phyloP scores from a whole-genome alignment of 2,888 invertebrate genomes.

The Callimorpha dominula region DNA sequence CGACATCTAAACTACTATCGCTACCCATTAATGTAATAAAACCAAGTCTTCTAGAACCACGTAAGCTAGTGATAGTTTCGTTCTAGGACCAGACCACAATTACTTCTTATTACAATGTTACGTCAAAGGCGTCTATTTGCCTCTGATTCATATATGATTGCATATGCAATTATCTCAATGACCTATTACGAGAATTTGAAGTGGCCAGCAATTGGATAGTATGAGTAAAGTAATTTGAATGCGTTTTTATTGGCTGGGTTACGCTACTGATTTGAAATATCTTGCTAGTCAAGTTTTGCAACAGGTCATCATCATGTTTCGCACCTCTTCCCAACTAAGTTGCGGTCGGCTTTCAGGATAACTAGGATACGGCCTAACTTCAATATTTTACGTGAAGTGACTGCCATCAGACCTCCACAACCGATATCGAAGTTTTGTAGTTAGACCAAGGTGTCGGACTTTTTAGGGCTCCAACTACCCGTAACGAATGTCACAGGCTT shows the following conservation, averaged over 20 bases:
- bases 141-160: slow-evolving; percentile 18
- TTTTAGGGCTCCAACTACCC: no score
- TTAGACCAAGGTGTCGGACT: no score
- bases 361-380: no score
- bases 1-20: not conserved
- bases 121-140: slow-evolving; percentile 4
- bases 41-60: not conserved
- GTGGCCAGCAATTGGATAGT: slow-evolving; percentile 7
- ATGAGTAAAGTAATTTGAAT: slow-evolving; percentile 4
- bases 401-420: no score
- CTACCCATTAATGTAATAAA: not conserved
- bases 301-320: not conserved
- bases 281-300: not conserved
- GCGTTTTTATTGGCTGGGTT: slow-evolving; percentile 9
- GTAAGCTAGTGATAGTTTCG: not conserved
- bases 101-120: slow-evolving; percentile 12
- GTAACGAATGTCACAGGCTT: no score
- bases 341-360: no score
- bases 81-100: slow-evolving; percentile 5
- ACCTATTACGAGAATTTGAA: slow-evolving; percentile 7
- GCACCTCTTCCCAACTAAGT: no score
- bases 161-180: slow-evolving; percentile 9
- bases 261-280: slow-evolving; percentile 3
- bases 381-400: no score
- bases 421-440: no score